Percentiles rank a stretch among this genome's conserved stretches.
These are phyloP conservation scores for Sinohyriopsis cumingii DNA, from an alignment of 2,888 invertebrate species.

Conservation along the genomic window DNA sequence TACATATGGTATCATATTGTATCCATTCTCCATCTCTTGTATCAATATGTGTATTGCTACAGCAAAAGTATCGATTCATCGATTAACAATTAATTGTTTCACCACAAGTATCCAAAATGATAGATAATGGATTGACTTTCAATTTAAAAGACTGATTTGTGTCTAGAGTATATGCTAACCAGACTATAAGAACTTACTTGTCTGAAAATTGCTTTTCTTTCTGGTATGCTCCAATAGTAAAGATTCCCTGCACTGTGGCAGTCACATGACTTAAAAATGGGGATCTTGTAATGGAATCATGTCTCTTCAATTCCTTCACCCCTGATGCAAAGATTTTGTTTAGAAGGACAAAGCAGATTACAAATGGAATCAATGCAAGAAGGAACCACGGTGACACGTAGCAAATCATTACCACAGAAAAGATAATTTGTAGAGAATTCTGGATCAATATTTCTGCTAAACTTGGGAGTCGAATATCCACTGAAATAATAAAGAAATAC, in stretches of 20 bases:
- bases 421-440: slow-evolving; percentile 80
- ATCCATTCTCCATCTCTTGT: too few relatives aligned
- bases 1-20: too few relatives aligned
- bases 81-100: too few relatives aligned
- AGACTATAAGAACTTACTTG: slow-evolving; percentile 41
- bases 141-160: too few relatives aligned
- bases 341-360: slow-evolving; percentile 67
- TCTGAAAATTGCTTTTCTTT: slow-evolving; percentile 73
- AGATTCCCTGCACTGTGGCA: slow-evolving; percentile 77
- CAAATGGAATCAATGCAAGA: slow-evolving; percentile 69
- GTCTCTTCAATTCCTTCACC: slow-evolving; percentile 66
- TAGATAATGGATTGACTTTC: too few relatives aligned
- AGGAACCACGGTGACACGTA: slow-evolving; percentile 82
- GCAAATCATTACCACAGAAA: slow-evolving; percentile 86
- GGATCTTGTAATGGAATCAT: slow-evolving; percentile 76
- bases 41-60: too few relatives aligned
- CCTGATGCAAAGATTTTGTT: slow-evolving; percentile 71
- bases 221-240: slow-evolving; percentile 78
- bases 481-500: slow-evolving; percentile 36
- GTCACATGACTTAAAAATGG: slow-evolving; percentile 77
- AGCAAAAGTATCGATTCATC: too few relatives aligned
- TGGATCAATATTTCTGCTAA: slow-evolving; percentile 77
- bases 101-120: too few relatives aligned
- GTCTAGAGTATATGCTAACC: background rate
- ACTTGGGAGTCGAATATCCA: slow-evolving; percentile 74